phyloP scores from a whole-genome alignment of 2,888 invertebrate genomes.

The Iselma pallidipennis region DNA sequence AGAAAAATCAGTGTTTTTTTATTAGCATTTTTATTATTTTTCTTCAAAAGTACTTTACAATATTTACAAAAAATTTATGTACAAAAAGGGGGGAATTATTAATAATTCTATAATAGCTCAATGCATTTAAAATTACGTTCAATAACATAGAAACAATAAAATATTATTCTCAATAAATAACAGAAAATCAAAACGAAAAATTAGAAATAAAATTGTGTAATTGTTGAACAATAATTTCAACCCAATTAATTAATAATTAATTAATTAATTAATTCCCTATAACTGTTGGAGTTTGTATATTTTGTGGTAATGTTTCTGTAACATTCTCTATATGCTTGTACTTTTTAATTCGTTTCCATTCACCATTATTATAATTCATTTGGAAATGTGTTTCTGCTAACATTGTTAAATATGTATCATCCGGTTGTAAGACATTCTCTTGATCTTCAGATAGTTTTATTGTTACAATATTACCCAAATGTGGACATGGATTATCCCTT shows the following conservation, averaged over 20 bases:
- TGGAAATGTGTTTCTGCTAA: conserved; percentile 95
- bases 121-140: background rate
- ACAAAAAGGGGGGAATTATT: background rate
- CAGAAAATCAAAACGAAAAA: background rate
- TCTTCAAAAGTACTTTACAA: background rate
- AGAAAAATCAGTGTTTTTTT: background rate
- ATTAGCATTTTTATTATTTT: background rate
- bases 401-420: conserved; percentile 78
- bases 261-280: conserved; percentile 18
- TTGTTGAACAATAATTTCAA: background rate
- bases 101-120: background rate
- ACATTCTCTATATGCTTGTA: conserved; percentile 72
- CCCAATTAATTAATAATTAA: conserved; percentile 24
- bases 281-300: conserved; percentile 42
- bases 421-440: conserved; percentile 84
- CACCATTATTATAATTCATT: conserved; percentile 97
- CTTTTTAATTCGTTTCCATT: conserved; percentile 95
- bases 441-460: conserved; percentile 92
- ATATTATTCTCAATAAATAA: background rate
- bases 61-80: background rate
- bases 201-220: background rate
- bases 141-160: background rate
- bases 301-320: conserved; percentile 50
- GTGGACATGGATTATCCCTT: conserved; percentile 96
- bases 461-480: conserved; percentile 93